Base-by-base conservation (phyloP, 2,113 vertebrate genomes). In the Lates calcarifer region DNA sequence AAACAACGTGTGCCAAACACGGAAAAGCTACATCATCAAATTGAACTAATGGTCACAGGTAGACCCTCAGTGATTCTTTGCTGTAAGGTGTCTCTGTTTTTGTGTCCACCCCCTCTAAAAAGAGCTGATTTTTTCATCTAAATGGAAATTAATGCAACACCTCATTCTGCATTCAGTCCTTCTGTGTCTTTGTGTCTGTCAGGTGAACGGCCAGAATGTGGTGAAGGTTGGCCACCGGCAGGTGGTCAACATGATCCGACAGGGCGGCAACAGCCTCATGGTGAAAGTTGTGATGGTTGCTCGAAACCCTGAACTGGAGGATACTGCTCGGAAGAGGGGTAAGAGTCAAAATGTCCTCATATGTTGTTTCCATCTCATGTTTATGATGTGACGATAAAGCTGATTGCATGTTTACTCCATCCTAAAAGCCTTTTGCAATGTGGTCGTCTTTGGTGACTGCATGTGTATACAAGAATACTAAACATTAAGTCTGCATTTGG, bases 201-300 rank as follows among this genome's bases (percentile, higher is more conserved):
- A 98, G 97, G 97, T 98, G 78, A 98, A 98, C 0, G 96, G 96
- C 37, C 95, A 97, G 90, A 97, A 98, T 31, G 97, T 98, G 81
- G 97, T 98, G 69, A 98, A 98, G 90, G 97, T 98, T 1, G 97
- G 97, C 56, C 97, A 98, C 90, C 94, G 97, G 1, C 97, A 98
- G 91, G 97, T 98, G 84, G 97, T 98, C 79, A 97, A 97, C 91
- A 98, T 97, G 97, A 98, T 98, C 86, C 95, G 97, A 2, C 97
- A 98, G 69, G 97, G 97, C 0, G 96, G 97, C 82, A 98, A 98
- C 93, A 97, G 96, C 26, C 95, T 98, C 65, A 97, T 97, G 96
- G 96, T 98, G 62, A 98, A 98, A 90, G 97, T 98, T 62, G 97
- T 98, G 78, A 98, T 98, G 97, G 97, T 98, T 43, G 96, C 96